Percentiles rank a stretch among this genome's conserved stretches.
Evolutionary conservation across 1,140 invertebrate species (phyloP).

Genomic region (Drosophila santomea): DNA sequence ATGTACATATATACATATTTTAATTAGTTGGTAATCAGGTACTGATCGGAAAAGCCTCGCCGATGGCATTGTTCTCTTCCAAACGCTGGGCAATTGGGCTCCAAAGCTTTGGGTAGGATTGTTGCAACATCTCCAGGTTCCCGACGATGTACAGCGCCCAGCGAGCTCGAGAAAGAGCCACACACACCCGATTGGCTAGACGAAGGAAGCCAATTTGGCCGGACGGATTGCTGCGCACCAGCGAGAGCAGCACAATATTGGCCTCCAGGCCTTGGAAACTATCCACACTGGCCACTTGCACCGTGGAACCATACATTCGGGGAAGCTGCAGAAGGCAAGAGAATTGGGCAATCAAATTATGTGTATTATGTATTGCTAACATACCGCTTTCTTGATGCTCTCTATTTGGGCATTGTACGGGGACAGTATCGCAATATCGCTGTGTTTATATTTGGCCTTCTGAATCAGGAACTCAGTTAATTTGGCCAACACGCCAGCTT

Average conservation of each 20-base stretch:
- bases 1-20: conserved; percentile 5
- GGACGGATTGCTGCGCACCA: conserved; percentile 90
- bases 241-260: conserved; percentile 92
- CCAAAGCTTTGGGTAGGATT: conserved; percentile 86
- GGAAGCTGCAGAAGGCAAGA: conserved; percentile 74
- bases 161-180: conserved; percentile 92
- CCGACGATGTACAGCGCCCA: conserved; percentile 88
- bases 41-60: conserved; percentile 51
- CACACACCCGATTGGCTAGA: conserved; percentile 91
- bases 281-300: conserved; percentile 89
- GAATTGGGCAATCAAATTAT: neutral
- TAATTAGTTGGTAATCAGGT: neutral
- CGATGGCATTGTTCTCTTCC: conserved; percentile 37
- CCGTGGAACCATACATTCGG: conserved; percentile 84
- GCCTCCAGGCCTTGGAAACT: conserved; percentile 95
- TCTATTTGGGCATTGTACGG: conserved; percentile 88
- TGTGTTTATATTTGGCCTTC: conserved; percentile 86
- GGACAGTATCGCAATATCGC: conserved; percentile 88
- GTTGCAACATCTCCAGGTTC: conserved; percentile 88
- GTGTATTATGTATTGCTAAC: neutral
- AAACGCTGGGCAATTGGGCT: conserved; percentile 83
- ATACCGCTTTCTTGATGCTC: conserved; percentile 34
- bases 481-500: conserved; percentile 86
- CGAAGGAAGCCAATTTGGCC: conserved; percentile 92
- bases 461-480: conserved; percentile 87